phyloP scores from a whole-genome alignment of 2,113 vertebrate species.

The Ictalurus punctatus region DNA sequence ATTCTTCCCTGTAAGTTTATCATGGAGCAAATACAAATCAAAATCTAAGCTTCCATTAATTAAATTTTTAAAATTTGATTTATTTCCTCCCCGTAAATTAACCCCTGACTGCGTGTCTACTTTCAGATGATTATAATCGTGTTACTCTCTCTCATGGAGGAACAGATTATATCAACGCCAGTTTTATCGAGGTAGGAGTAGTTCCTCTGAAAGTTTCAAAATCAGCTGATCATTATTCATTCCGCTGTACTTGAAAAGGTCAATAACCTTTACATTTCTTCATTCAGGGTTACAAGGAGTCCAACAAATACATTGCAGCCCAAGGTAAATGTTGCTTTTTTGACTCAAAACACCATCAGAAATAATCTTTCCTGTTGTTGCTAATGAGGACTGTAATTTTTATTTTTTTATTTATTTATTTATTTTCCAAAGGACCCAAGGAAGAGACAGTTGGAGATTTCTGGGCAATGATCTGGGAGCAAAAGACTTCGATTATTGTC shows the following conservation, averaged over 20 bases:
- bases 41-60: not conserved
- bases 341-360: not conserved
- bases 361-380: not conserved
- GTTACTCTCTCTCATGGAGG: constrained; percentile 81
- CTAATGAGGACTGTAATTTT: not conserved
- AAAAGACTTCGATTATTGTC: constrained; percentile 92
- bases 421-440: constrained; percentile 80
- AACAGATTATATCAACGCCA: constrained; percentile 94
- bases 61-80: too few relatives aligned
- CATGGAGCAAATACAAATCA: not conserved
- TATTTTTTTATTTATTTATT: not conserved
- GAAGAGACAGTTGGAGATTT: constrained; percentile 91
- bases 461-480: constrained; percentile 99
- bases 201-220: not conserved
- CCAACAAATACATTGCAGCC: constrained; percentile 95
- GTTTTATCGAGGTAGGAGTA: constrained; percentile 87
- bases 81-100: not conserved
- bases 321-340: constrained; percentile 79
- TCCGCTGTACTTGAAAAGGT: not conserved
- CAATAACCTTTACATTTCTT: constrained; percentile 17
- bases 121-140: constrained; percentile 91
- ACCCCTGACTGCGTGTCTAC: not conserved
- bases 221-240: not conserved
- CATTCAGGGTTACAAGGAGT: constrained; percentile 89
- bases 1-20: constrained; percentile 90